Conservation (phyloP, 2,113 vertebrate genomes). For the Tetrax tetrax region DNA sequence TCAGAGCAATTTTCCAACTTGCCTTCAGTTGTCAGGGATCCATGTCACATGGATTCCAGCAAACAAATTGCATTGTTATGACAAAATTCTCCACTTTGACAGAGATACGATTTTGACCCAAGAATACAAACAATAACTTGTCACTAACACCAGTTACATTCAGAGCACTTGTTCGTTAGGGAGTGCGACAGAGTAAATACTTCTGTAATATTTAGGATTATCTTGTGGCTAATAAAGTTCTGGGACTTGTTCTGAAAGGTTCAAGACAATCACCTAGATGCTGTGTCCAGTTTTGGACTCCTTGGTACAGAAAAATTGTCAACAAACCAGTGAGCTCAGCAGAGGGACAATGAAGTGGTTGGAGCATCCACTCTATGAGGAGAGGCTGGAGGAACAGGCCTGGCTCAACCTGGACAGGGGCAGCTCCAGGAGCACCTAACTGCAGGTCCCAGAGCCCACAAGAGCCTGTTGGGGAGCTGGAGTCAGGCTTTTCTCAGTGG, state of each 20-base stretch:
- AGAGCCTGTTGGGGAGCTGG: accelerated
- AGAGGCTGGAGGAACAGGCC: not conserved
- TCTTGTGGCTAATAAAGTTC: not conserved
- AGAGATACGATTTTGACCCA: not conserved
- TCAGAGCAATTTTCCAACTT: not conserved
- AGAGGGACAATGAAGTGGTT: not conserved
- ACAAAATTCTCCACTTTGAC: not conserved
- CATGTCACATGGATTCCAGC: not conserved
- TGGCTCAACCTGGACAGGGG: not conserved
- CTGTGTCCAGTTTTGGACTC: not conserved
- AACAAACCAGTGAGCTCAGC: not conserved
- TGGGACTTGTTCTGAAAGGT: not conserved
- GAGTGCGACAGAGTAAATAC: not conserved
- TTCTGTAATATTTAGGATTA: not conserved
- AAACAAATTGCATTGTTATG: not conserved
- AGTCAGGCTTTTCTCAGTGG: accelerated
- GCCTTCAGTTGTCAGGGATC: not conserved
- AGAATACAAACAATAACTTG: not conserved
- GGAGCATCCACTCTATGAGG: not conserved
- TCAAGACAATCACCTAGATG: not conserved
- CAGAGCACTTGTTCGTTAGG: not conserved
- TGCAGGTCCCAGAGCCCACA: accelerated
- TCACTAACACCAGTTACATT: not conserved
- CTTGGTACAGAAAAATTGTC: not conserved
- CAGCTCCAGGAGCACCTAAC: not conserved